Evolutionary conservation across 1,140 invertebrate species (phyloP).

Genomic region (Ganaspis sp.): DNA sequence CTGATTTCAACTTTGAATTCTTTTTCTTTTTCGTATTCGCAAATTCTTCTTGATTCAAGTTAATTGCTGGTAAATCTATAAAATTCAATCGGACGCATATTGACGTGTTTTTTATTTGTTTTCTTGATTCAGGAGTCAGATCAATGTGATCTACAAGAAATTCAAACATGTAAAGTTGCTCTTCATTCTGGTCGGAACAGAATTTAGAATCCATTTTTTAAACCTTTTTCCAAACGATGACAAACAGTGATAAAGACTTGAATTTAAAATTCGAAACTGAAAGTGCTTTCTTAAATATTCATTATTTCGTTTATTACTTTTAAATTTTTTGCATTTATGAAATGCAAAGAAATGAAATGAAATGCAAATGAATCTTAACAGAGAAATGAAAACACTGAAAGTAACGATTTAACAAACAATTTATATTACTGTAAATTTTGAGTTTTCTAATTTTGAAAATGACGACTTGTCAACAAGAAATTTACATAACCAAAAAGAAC

Average conservation of each 20-base stretch:
- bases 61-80: conserved; percentile 54
- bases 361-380: too few species aligned
- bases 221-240: too few species aligned
- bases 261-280: too few species aligned
- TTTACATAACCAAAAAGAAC: neutral
- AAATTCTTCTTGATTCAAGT: conserved; percentile 50
- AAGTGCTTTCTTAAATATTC: too few species aligned
- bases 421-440: conserved; percentile 23
- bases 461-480: neutral
- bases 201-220: conserved; percentile 3
- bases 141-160: conserved; percentile 55
- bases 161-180: conserved; percentile 66
- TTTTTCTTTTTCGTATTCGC: conserved; percentile 12
- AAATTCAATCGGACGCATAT: conserved; percentile 54
- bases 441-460: neutral
- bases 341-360: too few species aligned
- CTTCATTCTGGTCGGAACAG: conserved; percentile 22
- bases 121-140: conserved; percentile 39
- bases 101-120: neutral
- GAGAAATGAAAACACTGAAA: too few species aligned
- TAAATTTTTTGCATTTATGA: too few species aligned
- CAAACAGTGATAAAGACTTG: neutral
- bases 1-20: neutral
- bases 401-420: neutral
- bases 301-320: too few species aligned